phyloP scores from a whole-genome alignment of 2,113 vertebrate genomes.

The Labeo rohita region DNA sequence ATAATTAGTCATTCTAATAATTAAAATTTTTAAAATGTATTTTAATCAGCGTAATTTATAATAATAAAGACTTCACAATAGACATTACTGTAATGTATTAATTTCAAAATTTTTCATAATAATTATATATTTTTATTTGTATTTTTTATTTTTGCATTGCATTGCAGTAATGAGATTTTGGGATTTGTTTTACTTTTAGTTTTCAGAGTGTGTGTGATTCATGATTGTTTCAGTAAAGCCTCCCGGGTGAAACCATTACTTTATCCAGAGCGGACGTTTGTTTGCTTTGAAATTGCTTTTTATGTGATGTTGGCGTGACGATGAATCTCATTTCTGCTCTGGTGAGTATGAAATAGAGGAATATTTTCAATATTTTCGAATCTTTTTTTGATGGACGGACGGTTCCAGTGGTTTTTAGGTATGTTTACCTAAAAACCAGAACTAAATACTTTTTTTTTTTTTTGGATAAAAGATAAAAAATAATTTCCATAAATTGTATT shows the following conservation, averaged over 20 bases:
- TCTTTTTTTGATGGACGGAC: conserved; percentile 5
- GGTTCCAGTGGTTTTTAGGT: neutral
- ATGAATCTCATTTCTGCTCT: conserved; percentile 31
- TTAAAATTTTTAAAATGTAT: too few relatives aligned
- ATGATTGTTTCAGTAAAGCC: conserved; percentile 15
- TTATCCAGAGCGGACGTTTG: neutral
- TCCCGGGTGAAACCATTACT: neutral
- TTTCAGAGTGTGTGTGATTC: neutral
- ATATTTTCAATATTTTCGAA: neutral
- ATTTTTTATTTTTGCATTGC: neutral
- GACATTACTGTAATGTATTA: neutral
- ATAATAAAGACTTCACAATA: neutral
- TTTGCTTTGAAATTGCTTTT: conserved; percentile 21
- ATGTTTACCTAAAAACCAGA: neutral
- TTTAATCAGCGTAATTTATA: neutral
- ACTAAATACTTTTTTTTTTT: neutral
- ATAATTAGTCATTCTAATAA: neutral
- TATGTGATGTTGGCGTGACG: conserved; percentile 8
- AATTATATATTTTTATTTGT: neutral
- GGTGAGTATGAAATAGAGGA: conserved; percentile 14
- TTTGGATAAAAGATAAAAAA: neutral
- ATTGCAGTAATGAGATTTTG: neutral
- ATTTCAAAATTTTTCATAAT: neutral
- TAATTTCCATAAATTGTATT: neutral
- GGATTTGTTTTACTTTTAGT: neutral